These are phyloP conservation scores for Hesperia comma DNA, from an alignment of 2,888 invertebrate species.

Conservation along the genomic window DNA sequence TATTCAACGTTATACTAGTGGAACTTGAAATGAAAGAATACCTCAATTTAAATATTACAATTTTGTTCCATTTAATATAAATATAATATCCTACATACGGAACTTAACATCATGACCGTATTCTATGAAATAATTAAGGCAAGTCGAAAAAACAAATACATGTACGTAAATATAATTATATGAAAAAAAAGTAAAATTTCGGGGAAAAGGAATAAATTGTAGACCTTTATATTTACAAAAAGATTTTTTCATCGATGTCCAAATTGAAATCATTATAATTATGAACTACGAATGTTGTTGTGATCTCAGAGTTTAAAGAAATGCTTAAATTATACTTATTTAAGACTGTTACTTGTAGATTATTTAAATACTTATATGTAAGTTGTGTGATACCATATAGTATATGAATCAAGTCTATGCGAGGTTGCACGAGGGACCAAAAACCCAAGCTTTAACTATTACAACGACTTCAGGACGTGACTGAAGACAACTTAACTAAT, in stretches of 20 bases:
- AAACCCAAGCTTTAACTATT: constrained; percentile 70
- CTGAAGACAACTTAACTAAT: too few species aligned
- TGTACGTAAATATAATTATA: too few species aligned
- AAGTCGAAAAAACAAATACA: too few species aligned
- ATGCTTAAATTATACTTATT: constrained; percentile 59
- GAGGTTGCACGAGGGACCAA: constrained; percentile 64
- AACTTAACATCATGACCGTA: too few species aligned
- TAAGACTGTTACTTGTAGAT: constrained; percentile 57
- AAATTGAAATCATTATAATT: constrained; percentile 1
- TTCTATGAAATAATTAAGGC: too few species aligned
- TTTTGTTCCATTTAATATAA: too few species aligned
- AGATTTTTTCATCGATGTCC: constrained; percentile 6
- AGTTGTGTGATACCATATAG: constrained; percentile 74
- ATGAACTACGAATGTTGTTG: constrained; percentile 52
- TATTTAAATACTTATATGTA: constrained; percentile 56
- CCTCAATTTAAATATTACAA: too few species aligned
- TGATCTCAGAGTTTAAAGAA: constrained; percentile 72
- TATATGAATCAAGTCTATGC: constrained; percentile 63
- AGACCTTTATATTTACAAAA: neutral
- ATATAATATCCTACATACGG: too few species aligned
- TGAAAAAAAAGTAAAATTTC: too few species aligned
- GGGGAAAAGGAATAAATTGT: too few species aligned
- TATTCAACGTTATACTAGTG: too few species aligned
- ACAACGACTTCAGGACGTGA: neutral
- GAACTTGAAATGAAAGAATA: too few species aligned